phyloP scores from a whole-genome alignment of 1,140 invertebrate species.

The Meteorus sp. region DNA sequence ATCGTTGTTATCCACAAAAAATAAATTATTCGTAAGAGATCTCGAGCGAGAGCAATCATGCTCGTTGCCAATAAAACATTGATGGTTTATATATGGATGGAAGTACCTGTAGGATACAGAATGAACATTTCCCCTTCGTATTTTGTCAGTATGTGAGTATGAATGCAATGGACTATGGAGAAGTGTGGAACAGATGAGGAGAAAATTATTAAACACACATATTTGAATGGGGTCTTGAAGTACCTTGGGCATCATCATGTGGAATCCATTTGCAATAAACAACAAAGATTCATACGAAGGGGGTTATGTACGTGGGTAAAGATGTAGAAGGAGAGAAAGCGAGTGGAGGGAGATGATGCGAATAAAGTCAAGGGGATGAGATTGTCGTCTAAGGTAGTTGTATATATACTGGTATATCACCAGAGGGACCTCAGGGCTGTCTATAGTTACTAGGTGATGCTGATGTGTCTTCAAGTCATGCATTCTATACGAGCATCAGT shows the following conservation, averaged over 20 bases:
- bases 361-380: slow-evolving; percentile 15
- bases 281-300: slow-evolving; percentile 56
- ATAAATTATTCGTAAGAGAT: slow-evolving; percentile 52
- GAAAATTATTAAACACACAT: slow-evolving; percentile 50
- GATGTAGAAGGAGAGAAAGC: too few species aligned
- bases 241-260: slow-evolving; percentile 49
- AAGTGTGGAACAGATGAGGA: too few species aligned
- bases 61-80: slow-evolving; percentile 46
- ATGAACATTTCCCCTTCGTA: too few species aligned
- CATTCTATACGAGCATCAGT: slow-evolving; percentile 57
- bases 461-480: slow-evolving; percentile 52
- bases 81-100: slow-evolving; percentile 21
- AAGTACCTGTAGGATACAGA: too few species aligned
- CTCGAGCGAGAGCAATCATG: slow-evolving; percentile 44
- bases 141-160: too few species aligned
- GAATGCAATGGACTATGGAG: slow-evolving; percentile 1
- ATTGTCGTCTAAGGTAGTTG: slow-evolving; percentile 46
- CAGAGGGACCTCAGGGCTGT: slow-evolving; percentile 48
- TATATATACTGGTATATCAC: slow-evolving; percentile 49
- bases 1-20: slow-evolving; percentile 22
- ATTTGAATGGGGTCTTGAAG: slow-evolving; percentile 47
- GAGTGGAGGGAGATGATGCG: slow-evolving; percentile 21
- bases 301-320: too few species aligned
- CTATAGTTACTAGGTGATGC: too few species aligned
- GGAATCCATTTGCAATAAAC: slow-evolving; percentile 62